A percentile compares a stretch with the other conserved stretches of the same genome.
phyloP scores from a whole-genome alignment of 2,888 invertebrate species.

The Ectemnius cavifrons region DNA sequence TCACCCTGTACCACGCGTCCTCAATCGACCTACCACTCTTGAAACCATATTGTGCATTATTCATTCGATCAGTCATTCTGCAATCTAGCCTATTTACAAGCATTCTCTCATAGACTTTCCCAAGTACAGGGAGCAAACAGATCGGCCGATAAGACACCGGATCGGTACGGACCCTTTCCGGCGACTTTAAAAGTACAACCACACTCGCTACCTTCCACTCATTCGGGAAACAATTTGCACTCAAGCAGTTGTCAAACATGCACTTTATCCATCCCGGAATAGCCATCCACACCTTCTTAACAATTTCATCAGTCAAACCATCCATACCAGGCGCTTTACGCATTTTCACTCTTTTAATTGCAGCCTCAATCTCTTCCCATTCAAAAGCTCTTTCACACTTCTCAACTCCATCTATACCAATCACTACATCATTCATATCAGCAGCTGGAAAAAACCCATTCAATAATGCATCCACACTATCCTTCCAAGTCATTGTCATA shows the following conservation, averaged over 20 bases:
- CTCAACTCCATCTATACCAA: not conserved
- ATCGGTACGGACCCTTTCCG: not conserved
- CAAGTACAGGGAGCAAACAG: not conserved
- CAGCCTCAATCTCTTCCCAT: not conserved
- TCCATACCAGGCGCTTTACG: not conserved
- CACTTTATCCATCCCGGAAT: not conserved
- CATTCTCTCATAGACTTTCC: not conserved
- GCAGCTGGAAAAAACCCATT: not conserved
- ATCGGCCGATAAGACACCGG: constrained; percentile 16
- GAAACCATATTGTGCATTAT: constrained; percentile 11
- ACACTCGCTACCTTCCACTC: not conserved
- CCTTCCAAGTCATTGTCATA: not conserved
- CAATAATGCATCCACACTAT: not conserved
- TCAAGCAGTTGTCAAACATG: not conserved
- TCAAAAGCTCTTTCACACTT: not conserved
- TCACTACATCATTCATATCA: not conserved
- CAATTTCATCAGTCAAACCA: not conserved
- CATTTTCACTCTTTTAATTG: not conserved
- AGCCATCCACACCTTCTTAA: not conserved
- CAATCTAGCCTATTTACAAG: too few relatives aligned
- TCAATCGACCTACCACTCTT: constrained; percentile 6
- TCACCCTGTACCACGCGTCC: not conserved
- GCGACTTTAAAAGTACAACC: not conserved
- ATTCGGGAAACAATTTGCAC: too few relatives aligned
- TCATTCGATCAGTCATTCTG: not conserved